Percentiles rank a stretch among this genome's conserved stretches.
phyloP scores from a whole-genome alignment of 2,113 vertebrate genomes.

The Hippocampus mohnikei region DNA sequence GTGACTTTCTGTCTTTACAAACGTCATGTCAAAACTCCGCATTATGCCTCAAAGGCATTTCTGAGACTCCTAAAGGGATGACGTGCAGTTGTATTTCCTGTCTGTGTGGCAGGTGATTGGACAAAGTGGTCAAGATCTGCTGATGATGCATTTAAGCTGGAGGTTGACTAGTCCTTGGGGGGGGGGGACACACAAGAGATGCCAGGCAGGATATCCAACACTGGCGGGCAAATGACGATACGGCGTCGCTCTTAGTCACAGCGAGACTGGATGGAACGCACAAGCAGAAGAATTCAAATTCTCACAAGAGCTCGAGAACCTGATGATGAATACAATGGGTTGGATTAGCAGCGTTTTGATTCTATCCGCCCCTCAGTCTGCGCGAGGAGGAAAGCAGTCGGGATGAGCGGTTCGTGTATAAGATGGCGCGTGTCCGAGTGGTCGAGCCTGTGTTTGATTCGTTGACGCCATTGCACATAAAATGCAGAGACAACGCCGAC shows the following conservation, averaged over 20 bases:
- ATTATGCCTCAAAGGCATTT: too few species aligned
- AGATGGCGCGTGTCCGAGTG: background rate
- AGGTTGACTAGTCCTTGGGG: slow-evolving; percentile 49
- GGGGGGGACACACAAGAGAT: slow-evolving; percentile 12
- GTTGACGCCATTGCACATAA: background rate
- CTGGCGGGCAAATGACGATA: slow-evolving; percentile 2
- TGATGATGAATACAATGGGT: background rate
- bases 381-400: background rate
- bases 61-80: too few species aligned
- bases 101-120: background rate
- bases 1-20: too few species aligned
- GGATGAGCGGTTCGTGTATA: background rate
- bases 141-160: slow-evolving; percentile 40
- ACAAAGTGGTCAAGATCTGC: slow-evolving; percentile 22
- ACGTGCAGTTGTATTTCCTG: background rate
- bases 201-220: slow-evolving; percentile 15
- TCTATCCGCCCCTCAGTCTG: slow-evolving; percentile 6
- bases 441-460: slow-evolving; percentile 3
- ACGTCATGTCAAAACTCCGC: too few species aligned
- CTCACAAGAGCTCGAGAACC: slow-evolving; percentile 21
- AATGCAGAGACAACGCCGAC: too few species aligned
- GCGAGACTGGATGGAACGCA: background rate
- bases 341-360: slow-evolving; percentile 18
- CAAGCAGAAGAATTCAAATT: slow-evolving; percentile 22
- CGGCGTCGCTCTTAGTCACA: slow-evolving; percentile 10